Percentiles rank a stretch among this genome's conserved stretches.
Conservation (phyloP, 2,797 vertebrate genomes). For the Threskiornis aethiopicus region DNA sequence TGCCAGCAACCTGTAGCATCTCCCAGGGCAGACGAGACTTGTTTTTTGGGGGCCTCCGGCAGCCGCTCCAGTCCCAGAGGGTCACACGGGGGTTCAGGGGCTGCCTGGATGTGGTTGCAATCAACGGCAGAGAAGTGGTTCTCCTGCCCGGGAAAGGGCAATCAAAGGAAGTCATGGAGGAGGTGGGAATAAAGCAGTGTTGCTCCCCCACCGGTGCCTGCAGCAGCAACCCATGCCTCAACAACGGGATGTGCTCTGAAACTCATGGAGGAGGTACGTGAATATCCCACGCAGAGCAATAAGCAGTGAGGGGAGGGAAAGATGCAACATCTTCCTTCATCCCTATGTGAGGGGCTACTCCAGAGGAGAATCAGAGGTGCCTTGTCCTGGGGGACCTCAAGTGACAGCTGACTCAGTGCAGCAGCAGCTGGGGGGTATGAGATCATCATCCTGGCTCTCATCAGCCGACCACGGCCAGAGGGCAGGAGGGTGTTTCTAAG, state of each 20-base stretch:
- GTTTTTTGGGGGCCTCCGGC: constrained; percentile 77
- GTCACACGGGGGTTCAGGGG: constrained; percentile 79
- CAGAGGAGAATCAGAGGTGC: background rate
- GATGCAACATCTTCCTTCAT: background rate
- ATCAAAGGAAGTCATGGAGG: constrained; percentile 69
- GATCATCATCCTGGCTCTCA: background rate
- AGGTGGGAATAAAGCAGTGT: constrained; percentile 83
- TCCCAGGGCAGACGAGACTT: constrained; percentile 73
- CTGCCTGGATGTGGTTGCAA: constrained; percentile 83
- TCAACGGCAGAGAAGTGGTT: constrained; percentile 80
- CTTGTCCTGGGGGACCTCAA: background rate
- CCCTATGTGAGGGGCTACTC: background rate
- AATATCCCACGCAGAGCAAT: background rate
- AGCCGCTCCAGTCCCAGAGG: background rate
- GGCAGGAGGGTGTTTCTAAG: constrained; percentile 13
- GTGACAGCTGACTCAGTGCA: background rate
- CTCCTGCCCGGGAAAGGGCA: constrained; percentile 17
- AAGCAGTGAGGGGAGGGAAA: background rate
- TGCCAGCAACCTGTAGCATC: constrained; percentile 76
- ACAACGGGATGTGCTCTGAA: constrained; percentile 84
- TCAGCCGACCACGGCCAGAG: background rate
- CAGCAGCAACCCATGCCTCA: constrained; percentile 80
- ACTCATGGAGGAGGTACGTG: constrained; percentile 78
- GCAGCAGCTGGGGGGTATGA: background rate
- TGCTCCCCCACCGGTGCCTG: constrained; percentile 78